Percentiles rank a stretch among this genome's conserved stretches.
Conservation (phyloP, 2,888 invertebrate genomes). For the Trichopoda pennipes region DNA sequence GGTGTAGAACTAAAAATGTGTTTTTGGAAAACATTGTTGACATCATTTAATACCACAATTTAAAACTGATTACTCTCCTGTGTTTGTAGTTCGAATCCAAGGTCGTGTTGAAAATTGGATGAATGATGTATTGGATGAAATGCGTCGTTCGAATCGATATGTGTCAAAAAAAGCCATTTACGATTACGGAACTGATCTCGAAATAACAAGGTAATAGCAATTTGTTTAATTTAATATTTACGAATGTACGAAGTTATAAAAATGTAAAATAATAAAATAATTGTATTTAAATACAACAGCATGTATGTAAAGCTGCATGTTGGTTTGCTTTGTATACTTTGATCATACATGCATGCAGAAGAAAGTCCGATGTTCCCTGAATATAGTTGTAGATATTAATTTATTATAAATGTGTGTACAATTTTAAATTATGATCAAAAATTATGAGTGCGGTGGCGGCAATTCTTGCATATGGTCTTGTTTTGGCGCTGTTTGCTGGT, state of each 20-base stretch:
- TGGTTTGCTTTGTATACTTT: too few species aligned
- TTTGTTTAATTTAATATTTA: constrained; percentile 2
- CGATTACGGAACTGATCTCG: constrained; percentile 90
- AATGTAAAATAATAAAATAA: not conserved
- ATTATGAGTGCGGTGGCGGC: constrained; percentile 52
- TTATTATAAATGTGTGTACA: constrained; percentile 5
- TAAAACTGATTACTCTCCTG: not conserved
- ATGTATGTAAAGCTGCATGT: too few species aligned
- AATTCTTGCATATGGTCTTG: constrained; percentile 12
- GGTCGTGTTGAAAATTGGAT: constrained; percentile 96
- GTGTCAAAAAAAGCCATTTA: constrained; percentile 93
- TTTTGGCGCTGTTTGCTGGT: not conserved
- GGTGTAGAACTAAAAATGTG: too few species aligned
- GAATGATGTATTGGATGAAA: constrained; percentile 91
- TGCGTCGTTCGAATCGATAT: constrained; percentile 90
- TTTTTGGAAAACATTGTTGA: not conserved
- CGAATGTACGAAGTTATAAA: not conserved
- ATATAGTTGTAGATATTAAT: not conserved
- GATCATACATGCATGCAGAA: not conserved
- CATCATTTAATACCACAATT: not conserved
- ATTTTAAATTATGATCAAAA: constrained; percentile 49
- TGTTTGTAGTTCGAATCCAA: constrained; percentile 84
- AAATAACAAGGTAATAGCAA: constrained; percentile 83
- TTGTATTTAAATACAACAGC: too few species aligned
- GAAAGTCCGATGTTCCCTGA: constrained; percentile 6